Conservation (phyloP, 2,888 invertebrate genomes). For the Norana najaformis region DNA sequence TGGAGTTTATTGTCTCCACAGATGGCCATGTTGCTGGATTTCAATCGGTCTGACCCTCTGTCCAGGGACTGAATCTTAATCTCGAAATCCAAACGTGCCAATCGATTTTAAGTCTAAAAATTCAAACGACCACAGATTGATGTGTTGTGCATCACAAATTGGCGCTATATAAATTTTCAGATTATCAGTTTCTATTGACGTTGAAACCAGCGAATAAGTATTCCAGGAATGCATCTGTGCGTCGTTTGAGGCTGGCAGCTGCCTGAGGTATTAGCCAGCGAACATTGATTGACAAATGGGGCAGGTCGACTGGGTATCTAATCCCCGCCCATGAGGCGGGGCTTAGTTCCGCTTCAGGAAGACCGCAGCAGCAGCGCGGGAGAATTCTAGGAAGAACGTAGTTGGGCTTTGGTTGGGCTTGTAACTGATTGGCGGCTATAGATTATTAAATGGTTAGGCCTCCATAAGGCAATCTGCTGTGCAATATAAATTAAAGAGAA, state of each 20-base stretch:
- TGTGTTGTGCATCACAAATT: not conserved
- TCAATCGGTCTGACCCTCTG: no score
- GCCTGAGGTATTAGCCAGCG: not conserved
- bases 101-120: not conserved
- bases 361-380: not conserved
- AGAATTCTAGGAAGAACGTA: not conserved
- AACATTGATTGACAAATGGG: not conserved
- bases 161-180: not conserved
- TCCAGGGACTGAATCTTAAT: no score
- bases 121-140: not conserved
- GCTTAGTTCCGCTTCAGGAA: not conserved
- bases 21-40: no score
- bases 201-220: no score
- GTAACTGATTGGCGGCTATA: not conserved
- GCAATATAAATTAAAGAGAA: not conserved
- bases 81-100: no score
- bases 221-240: not conserved
- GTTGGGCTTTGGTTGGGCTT: conserved; percentile 1
- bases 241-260: not conserved
- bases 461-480: no score
- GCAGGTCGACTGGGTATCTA: not conserved
- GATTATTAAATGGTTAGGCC: no score
- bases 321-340: not conserved
- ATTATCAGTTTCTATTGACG: not conserved
- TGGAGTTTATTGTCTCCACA: no score